Evolutionary conservation across 37 sponge, comb jelly and placozoan species (phyloP).

Genomic region (Crambe crambe): DNA sequence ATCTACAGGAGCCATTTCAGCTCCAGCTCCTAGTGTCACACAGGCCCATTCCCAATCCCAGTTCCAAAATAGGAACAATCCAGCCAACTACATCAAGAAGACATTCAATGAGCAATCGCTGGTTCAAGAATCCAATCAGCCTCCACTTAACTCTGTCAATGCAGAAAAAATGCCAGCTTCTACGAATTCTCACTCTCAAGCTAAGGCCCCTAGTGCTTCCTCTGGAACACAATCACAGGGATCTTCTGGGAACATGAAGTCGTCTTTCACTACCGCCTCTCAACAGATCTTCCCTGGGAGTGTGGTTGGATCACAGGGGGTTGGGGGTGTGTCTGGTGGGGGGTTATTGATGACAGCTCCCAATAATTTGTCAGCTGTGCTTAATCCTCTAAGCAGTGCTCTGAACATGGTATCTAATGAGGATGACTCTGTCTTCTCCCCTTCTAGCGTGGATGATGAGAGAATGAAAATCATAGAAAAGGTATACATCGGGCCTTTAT

Average conservation of each 20-base stretch:
- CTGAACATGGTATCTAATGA: conserved; percentile 21
- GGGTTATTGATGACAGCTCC: not conserved
- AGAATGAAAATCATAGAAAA: conserved; percentile 43
- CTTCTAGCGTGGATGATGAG: conserved; percentile 32
- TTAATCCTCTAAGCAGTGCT: not conserved
- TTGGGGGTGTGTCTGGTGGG: not conserved
- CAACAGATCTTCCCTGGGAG: not conserved
- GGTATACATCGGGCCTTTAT: not conserved
- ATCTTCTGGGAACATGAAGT: not conserved
- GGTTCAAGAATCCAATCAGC: not conserved
- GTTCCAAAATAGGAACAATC: not conserved
- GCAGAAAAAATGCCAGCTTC: not conserved
- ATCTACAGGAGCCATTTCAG: no score
- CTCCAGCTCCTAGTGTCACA: not conserved
- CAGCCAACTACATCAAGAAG: not conserved
- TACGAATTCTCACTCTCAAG: no score
- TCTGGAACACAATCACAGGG: not conserved
- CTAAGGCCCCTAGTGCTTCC: no score
- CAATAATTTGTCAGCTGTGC: not conserved
- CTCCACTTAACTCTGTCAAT: not conserved
- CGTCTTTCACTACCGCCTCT: not conserved
- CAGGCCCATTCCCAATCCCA: not conserved
- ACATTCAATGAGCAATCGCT: no score
- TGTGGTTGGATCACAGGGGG: no score
- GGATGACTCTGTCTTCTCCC: conserved; percentile 13